A percentile compares a stretch with the other conserved stretches of the same genome.
phyloP scores from a whole-genome alignment of 2,797 vertebrate genomes.

The Mormyrus hasselquistii region DNA sequence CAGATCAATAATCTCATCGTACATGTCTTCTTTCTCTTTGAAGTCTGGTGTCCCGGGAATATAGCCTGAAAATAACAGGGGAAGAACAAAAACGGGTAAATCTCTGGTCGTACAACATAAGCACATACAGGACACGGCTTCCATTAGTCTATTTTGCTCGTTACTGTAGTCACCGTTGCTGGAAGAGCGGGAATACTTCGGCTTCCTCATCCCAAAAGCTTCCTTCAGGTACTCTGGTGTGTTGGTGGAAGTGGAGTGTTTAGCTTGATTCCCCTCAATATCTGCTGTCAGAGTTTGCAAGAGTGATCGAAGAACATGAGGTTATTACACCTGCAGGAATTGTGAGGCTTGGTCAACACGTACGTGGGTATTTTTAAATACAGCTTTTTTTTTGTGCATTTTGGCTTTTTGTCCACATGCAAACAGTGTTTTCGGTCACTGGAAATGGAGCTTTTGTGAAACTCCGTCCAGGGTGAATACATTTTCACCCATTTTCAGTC shows the following conservation, averaged over 20 bases:
- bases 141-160: background rate
- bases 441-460: background rate
- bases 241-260: conserved; percentile 31
- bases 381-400: background rate
- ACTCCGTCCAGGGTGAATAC: background rate
- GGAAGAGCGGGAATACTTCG: conserved; percentile 60
- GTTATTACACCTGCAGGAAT: background rate
- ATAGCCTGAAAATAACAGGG: conserved; percentile 57
- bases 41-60: conserved; percentile 59
- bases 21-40: conserved; percentile 89
- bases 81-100: background rate
- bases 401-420: background rate
- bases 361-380: background rate
- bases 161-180: conserved; percentile 57
- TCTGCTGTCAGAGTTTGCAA: conserved; percentile 55
- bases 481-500: background rate
- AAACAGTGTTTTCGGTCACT: background rate
- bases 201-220: conserved; percentile 66
- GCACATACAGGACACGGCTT: background rate
- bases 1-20: conserved; percentile 82
- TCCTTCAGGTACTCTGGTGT: conserved; percentile 70
- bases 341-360: background rate
- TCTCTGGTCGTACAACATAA: background rate
- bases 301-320: conserved; percentile 41
- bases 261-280: conserved; percentile 41